Conservation (phyloP, 2,113 vertebrate species). For the Passer domesticus region DNA sequence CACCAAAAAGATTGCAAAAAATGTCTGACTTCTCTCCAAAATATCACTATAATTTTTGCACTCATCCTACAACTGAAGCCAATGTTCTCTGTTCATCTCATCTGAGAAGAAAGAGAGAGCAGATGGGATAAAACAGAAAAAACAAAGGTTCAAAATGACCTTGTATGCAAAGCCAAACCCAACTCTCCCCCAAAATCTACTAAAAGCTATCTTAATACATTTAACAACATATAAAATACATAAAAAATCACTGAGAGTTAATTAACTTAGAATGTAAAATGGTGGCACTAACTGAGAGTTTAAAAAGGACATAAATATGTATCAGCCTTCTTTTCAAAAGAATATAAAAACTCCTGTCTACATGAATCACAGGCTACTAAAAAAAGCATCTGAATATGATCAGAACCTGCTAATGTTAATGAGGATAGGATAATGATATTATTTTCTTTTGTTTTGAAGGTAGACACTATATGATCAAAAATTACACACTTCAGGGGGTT, state of each 20-base stretch:
- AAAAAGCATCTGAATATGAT: conserved; percentile 60
- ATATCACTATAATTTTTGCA: not conserved
- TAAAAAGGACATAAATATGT: conserved; percentile 74
- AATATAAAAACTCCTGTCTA: conserved; percentile 70
- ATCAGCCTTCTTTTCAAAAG: conserved; percentile 69
- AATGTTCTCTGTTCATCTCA: not conserved
- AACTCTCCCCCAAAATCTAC: not conserved
- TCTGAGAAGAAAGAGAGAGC: conserved; percentile 7
- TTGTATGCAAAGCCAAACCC: not conserved
- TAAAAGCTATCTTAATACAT: not conserved
- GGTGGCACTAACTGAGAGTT: conserved; percentile 43
- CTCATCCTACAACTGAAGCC: not conserved
- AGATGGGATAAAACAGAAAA: not conserved
- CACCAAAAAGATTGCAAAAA: not conserved
- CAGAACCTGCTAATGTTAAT: conserved; percentile 57
- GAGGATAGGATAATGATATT: conserved; percentile 57
- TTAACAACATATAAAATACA: not conserved
- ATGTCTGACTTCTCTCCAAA: not conserved
- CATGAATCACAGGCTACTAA: conserved; percentile 63
- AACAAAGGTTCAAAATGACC: not conserved
- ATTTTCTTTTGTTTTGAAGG: conserved; percentile 32
- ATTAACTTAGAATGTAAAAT: conserved; percentile 15
- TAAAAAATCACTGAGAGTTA: not conserved
- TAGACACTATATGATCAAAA: conserved; percentile 59
- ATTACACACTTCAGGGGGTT: conserved; percentile 50